phyloP scores from a whole-genome alignment of 2,113 vertebrate species.

The Colossoma macropomum region DNA sequence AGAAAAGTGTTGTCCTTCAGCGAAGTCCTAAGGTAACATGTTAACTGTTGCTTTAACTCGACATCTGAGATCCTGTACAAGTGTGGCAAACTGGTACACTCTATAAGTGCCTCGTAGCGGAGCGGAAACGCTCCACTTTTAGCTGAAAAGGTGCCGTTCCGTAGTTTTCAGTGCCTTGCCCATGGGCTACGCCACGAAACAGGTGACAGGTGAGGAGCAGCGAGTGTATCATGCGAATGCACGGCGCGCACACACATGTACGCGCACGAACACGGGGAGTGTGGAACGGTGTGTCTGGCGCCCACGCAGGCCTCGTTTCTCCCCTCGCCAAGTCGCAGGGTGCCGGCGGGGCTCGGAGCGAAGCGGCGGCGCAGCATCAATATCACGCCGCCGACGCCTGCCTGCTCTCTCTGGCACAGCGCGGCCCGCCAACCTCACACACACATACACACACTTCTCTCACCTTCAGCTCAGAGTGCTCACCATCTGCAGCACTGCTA shows the following conservation, averaged over 20 bases:
- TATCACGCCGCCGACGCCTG: constrained; percentile 66
- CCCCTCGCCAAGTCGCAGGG: constrained; percentile 67
- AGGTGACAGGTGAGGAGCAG: constrained; percentile 58
- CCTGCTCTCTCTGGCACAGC: constrained; percentile 54
- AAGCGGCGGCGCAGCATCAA: constrained; percentile 61
- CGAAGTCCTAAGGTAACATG: neutral
- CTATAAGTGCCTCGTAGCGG: neutral
- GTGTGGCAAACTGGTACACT: neutral
- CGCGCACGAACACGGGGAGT: constrained; percentile 16
- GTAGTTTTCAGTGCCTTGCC: neutral
- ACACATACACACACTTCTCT: constrained; percentile 58
- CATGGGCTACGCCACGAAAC: constrained; percentile 14
- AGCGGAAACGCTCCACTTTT: constrained; percentile 23
- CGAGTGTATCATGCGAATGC: neutral
- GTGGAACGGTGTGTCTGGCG: constrained; percentile 52
- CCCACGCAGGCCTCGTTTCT: constrained; percentile 67
- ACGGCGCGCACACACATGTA: neutral
- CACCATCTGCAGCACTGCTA: constrained; percentile 73
- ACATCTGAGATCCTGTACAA: neutral
- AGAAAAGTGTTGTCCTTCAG: neutral
- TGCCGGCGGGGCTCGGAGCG: constrained; percentile 65
- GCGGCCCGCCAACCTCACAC: constrained; percentile 47
- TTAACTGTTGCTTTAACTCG: neutral
- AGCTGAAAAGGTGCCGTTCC: constrained; percentile 33
- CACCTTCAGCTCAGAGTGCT: constrained; percentile 66